These are phyloP conservation scores for Drosophila putrida DNA, from an alignment of 2,888 invertebrate species.

Conservation along the genomic window DNA sequence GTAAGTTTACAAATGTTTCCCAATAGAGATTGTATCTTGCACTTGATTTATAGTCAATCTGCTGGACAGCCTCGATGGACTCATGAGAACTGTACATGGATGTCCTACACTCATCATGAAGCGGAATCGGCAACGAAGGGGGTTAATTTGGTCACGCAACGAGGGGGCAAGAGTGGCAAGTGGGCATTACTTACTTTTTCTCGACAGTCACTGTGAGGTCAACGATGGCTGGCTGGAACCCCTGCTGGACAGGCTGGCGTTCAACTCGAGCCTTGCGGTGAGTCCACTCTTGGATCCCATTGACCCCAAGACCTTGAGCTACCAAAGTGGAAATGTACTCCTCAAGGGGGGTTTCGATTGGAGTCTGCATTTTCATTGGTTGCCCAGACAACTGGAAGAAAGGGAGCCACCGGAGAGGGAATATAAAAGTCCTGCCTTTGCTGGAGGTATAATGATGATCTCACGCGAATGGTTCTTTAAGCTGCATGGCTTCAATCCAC, in stretches of 20 bases:
- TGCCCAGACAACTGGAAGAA: conserved; percentile 63
- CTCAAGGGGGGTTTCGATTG: conserved; percentile 86
- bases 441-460: conserved; percentile 85
- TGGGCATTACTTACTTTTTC: conserved; percentile 84
- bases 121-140: conserved; percentile 77
- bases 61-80: conserved; percentile 36
- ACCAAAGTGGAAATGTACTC: conserved; percentile 78
- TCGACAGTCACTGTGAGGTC: conserved; percentile 86
- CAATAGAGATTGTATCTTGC: neutral
- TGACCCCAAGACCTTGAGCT: conserved; percentile 84
- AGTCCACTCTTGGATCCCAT: conserved; percentile 86
- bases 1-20: conserved; percentile 53
- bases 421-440: conserved; percentile 82
- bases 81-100: conserved; percentile 16
- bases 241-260: conserved; percentile 81
- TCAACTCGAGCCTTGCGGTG: conserved; percentile 69
- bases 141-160: conserved; percentile 85
- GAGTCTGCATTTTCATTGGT: conserved; percentile 86
- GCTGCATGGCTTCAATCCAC: conserved; percentile 84
- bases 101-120: conserved; percentile 32
- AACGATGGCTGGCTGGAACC: conserved; percentile 85
- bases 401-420: conserved; percentile 43
- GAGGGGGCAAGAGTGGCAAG: conserved; percentile 80
- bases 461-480: conserved; percentile 84
- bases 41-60: conserved; percentile 42